A percentile compares a stretch with the other conserved stretches of the same genome.
phyloP scores from a whole-genome alignment of 2,113 vertebrate species.

The Tachysurus vachellii region DNA sequence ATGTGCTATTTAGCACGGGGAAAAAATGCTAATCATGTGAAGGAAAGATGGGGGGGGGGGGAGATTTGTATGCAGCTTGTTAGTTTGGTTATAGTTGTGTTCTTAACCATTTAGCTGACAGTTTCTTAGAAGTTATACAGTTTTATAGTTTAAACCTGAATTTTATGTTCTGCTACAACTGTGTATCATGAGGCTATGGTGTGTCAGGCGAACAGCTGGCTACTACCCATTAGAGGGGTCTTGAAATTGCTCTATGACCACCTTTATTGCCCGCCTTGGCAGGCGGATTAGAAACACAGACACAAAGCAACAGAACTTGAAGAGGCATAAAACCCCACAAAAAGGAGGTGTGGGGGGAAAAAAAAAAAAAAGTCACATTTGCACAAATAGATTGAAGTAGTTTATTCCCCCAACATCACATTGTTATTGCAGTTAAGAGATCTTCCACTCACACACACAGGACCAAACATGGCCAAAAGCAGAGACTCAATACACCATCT shows the following conservation, averaged over 20 bases:
- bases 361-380: not conserved
- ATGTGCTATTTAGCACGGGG: too few relatives aligned
- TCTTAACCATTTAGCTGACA: too few relatives aligned
- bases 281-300: slow-evolving; percentile 66
- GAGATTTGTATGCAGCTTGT: too few relatives aligned
- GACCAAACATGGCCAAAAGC: slow-evolving; percentile 34
- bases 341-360: too few relatives aligned
- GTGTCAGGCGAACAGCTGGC: not conserved
- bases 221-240: not conserved
- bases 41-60: too few relatives aligned
- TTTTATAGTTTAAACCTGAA: too few relatives aligned
- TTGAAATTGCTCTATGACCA: not conserved
- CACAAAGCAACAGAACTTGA: slow-evolving; percentile 12
- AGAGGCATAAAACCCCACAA: not conserved
- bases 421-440: slow-evolving; percentile 23
- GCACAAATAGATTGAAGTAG: not conserved
- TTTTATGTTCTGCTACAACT: too few relatives aligned
- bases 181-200: not conserved
- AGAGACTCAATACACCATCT: slow-evolving; percentile 6
- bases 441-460: slow-evolving; percentile 1
- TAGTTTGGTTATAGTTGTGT: too few relatives aligned
- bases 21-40: too few relatives aligned
- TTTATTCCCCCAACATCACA: slow-evolving; percentile 37
- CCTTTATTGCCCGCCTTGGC: not conserved
- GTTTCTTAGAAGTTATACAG: too few relatives aligned